These are phyloP conservation scores for Vombatus ursinus DNA, from an alignment of 2,113 vertebrate genomes.

Conservation along the genomic window DNA sequence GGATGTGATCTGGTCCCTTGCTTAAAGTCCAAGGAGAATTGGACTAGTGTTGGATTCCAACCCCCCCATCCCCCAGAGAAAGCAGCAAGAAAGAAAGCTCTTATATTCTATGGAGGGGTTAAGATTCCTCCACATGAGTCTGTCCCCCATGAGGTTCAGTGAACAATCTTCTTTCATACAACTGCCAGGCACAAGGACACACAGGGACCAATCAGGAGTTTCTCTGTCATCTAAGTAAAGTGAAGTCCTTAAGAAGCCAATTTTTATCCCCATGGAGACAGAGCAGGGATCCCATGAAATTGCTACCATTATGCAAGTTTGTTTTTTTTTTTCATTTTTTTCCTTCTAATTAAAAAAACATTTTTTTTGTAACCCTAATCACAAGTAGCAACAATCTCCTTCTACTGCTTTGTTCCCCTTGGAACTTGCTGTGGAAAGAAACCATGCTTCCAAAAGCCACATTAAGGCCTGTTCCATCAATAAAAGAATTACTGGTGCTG, in stretches of 20 bases:
- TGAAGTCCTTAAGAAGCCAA: neutral
- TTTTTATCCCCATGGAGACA: neutral
- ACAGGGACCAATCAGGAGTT: neutral
- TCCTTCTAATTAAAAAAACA: neutral
- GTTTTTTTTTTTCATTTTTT: neutral
- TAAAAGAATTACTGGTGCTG: constrained; percentile 23
- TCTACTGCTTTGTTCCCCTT: neutral
- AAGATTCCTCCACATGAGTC: neutral
- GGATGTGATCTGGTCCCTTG: neutral
- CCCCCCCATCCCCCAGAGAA: neutral
- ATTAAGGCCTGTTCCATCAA: neutral
- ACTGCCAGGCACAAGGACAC: neutral
- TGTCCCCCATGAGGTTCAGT: neutral
- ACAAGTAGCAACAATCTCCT: neutral
- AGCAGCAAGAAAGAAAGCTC: neutral
- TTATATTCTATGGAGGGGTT: neutral
- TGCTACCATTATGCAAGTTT: neutral
- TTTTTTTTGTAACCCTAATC: neutral
- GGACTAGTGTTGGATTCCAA: neutral
- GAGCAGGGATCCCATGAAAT: neutral
- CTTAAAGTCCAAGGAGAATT: neutral
- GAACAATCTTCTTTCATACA: neutral
- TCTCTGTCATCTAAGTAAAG: neutral
- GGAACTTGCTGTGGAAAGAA: neutral
- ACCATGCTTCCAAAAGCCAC: neutral